phyloP scores from a whole-genome alignment of 2,888 invertebrate species.

The Platerodrilus igneus region DNA sequence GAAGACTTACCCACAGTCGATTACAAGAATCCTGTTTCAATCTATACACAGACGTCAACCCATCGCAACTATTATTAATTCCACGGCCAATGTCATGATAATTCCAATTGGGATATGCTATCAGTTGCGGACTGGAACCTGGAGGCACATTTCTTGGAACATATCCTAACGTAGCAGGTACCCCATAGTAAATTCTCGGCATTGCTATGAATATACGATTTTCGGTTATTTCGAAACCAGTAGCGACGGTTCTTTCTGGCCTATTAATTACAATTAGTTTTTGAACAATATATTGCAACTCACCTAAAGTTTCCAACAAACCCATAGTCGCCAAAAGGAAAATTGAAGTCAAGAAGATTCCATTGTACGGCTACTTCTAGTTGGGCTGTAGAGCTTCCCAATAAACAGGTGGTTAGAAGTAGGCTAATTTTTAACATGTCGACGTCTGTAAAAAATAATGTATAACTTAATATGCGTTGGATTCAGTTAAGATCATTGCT shows the following conservation, averaged over 20 bases:
- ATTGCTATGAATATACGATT: slow-evolving; percentile 71
- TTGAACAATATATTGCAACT: slow-evolving; percentile 10
- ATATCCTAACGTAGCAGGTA: slow-evolving; percentile 69
- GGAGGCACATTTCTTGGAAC: slow-evolving; percentile 61
- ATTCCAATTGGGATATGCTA: slow-evolving; percentile 50
- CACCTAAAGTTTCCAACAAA: slow-evolving; percentile 38
- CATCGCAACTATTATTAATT: slow-evolving; percentile 69
- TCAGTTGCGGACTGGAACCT: slow-evolving; percentile 59
- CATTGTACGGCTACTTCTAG: slow-evolving; percentile 66
- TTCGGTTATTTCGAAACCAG: slow-evolving; percentile 68
- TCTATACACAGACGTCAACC: slow-evolving; percentile 75
- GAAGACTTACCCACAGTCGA: slow-evolving; percentile 63
- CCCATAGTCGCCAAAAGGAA: slow-evolving; percentile 53
- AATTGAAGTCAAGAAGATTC: slow-evolving; percentile 63
- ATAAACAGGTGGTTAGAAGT: too few species aligned
- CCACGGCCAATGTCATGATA: slow-evolving; percentile 69
- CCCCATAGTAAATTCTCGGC: slow-evolving; percentile 69
- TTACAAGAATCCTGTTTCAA: slow-evolving; percentile 74
- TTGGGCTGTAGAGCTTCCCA: slow-evolving; percentile 42
- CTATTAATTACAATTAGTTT: slow-evolving; percentile 37
- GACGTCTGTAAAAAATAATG: too few species aligned
- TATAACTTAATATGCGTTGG: too few species aligned
- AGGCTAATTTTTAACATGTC: too few species aligned
- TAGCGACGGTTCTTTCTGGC: slow-evolving; percentile 71
- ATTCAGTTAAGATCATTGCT: too few species aligned